Evolutionary conservation across 2,888 invertebrate genomes (phyloP).

Genomic region (Netelia virgata): DNA sequence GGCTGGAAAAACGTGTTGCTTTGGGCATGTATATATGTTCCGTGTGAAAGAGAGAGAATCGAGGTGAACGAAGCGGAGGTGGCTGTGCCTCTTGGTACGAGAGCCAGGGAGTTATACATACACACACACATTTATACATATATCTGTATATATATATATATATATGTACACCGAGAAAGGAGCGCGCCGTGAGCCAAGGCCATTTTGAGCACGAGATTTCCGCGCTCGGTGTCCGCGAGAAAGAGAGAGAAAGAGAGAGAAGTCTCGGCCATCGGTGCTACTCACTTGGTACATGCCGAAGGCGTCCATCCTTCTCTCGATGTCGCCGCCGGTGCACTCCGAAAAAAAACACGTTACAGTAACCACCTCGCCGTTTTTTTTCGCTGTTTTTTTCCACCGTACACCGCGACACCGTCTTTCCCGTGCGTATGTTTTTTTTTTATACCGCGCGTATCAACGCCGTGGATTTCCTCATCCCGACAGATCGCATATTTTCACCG

Average conservation of each 20-base stretch:
- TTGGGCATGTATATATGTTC: conserved; percentile 19
- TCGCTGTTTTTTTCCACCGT: neutral
- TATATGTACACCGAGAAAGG: conserved; percentile 70
- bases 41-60: conserved; percentile 28
- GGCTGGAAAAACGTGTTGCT: conserved; percentile 50
- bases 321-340: conserved; percentile 64
- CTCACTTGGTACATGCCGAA: conserved; percentile 84
- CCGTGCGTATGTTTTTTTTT: conserved; percentile 18
- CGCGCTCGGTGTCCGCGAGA: conserved; percentile 59
- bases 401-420: conserved; percentile 19
- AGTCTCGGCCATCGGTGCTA: conserved; percentile 65
- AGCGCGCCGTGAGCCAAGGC: conserved; percentile 76
- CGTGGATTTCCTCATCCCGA: conserved; percentile 58
- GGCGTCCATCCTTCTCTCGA: conserved; percentile 80
- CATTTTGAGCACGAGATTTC: conserved; percentile 78
- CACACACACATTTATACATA: neutral
- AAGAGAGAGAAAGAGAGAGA: conserved; percentile 41
- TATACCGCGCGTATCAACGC: conserved; percentile 40
- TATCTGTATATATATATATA: conserved; percentile 26
- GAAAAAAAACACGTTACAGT: conserved; percentile 38
- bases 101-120: conserved; percentile 1
- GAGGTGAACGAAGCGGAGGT: conserved; percentile 59
- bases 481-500: conserved; percentile 57
- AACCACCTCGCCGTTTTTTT: conserved; percentile 17
- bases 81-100: conserved; percentile 45